Conservation (phyloP, 2,113 vertebrate genomes). For the Amphilophus citrinellus region DNA sequence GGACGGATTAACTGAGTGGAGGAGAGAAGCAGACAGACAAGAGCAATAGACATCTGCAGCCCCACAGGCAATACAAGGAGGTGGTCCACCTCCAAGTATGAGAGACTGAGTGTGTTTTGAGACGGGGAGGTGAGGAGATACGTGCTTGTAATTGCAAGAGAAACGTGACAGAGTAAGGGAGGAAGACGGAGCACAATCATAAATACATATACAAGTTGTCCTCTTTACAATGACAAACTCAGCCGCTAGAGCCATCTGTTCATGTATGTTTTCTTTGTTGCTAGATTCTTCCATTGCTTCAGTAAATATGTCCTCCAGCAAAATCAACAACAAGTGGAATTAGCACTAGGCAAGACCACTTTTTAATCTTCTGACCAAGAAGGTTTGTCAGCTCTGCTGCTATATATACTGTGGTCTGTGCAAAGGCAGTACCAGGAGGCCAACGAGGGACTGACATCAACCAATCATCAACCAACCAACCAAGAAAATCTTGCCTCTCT, state of each 20-base stretch:
- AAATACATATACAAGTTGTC: conserved; percentile 30
- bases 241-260: conserved; percentile 11
- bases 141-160: conserved; percentile 56
- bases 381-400: not conserved
- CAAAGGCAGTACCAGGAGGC: not conserved
- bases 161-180: conserved; percentile 39
- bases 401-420: not conserved
- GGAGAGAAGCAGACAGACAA: conserved; percentile 49
- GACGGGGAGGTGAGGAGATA: conserved; percentile 56
- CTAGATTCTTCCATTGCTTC: conserved; percentile 5
- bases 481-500: not conserved
- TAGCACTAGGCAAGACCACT: not conserved
- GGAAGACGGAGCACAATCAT: conserved; percentile 17
- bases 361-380: not conserved
- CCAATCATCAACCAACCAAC: not conserved
- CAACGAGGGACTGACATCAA: not conserved
- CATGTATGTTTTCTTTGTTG: not conserved
- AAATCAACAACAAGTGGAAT: conserved; percentile 3
- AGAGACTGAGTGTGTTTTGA: conserved; percentile 23
- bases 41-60: conserved; percentile 66
- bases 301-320: conserved; percentile 4
- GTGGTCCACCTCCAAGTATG: conserved; percentile 32
- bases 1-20: conserved; percentile 45
- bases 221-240: conserved; percentile 19
- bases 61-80: conserved; percentile 56